Base-by-base conservation (phyloP, 1,140 invertebrate genomes). In the Argopecten irradians region DNA sequence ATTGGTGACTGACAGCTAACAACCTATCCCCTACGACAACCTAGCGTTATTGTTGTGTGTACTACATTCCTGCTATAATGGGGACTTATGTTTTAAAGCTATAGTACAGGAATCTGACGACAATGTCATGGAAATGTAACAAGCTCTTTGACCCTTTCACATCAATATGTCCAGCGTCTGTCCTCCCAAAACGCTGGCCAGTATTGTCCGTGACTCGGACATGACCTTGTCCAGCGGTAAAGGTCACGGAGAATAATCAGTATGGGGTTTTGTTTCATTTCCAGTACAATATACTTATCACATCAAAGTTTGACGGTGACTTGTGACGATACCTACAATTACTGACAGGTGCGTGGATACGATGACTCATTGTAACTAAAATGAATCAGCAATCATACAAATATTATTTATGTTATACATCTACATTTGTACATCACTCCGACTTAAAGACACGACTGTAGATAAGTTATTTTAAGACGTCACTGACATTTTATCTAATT, bases 181-280 rank as follows among this genome's bases (percentile, higher is more conserved):
- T 71, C 55, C 55, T 28, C 55, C 55, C 55, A 28, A 16, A n/a
- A 11, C 55, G 1, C n/a, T 71, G 55, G 55, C 28, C 55, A 71
- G 55, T 71, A 71, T 71, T 71, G 55, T 71, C 55, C 55, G 55
- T 71, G 55, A 71, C 55, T 71, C 55, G 55, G 55, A n/a, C 55
- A 71, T 28, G 55, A 71, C 55, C 55, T 71, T 71, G 55, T 71
- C 22, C 5, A 71, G n/a, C n/a, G 55, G 28, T n/a, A 71, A n/a
- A 71, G 55, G 55, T 71, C 55, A 71, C 28, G 55, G n/a, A n/a
- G n/a, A 71, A 71, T 71, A n/a, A 71, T 71, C n/a, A 71, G 8
- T 71, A 28, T 71, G 55, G 55, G 22, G 55, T 71, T 39, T 39
- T 71, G 55, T 71, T 71, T 71, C 55, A 71, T 71, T 71, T 71